Evolutionary conservation across 1,140 invertebrate genomes (phyloP), one percentile per base, ranked within the genome.

Genomic region (Drosophila micromelanica): DNA sequence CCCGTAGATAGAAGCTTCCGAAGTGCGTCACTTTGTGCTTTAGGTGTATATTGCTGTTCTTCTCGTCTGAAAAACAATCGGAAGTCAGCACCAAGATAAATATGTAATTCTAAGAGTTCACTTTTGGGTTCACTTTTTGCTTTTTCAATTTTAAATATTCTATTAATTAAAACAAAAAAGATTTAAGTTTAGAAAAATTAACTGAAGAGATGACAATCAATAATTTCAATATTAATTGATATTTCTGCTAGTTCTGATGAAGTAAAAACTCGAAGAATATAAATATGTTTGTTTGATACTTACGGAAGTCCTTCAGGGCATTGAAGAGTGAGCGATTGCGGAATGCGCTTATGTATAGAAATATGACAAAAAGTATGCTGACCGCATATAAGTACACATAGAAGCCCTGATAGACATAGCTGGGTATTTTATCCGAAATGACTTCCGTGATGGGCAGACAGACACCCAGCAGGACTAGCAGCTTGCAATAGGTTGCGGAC

Each of bases 1-100:
- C 96, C 70, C 97, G 93, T 3, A 98, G 93, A 91, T 98, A 98
- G 82, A 98, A 97, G 82, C 96, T 97, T 13, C 97, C 97, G 78
- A 96, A 96, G 86, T 96, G 94, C 5, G 84, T 89, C 0, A 90
- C 90, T 51, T 92, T 87, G 15, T 90, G 90, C 57, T 92, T 92
- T 0, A 90, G 67, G 49, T 90, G 84, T 7, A 91, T 76, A 56
- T 91, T 91, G 63, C 89, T 90, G 43, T 85, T 91, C 49, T 86
- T 84, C 40, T 84, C 91, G 68, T 92, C 91, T 92, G n/a, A n/a
- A 61, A 11, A 70, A 59, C 9, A 13, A 35, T 37, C 3, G 4
- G 52, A 60, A 60, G 48, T 45, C 30, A 61, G 48, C 1, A 12
- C 12, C 1, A 30, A 12, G 12, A 35, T 27, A 30, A 8, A 23